These are phyloP conservation scores for Zaprionus obscuricornis DNA, from an alignment of 2,888 invertebrate species.

Conservation along the genomic window DNA sequence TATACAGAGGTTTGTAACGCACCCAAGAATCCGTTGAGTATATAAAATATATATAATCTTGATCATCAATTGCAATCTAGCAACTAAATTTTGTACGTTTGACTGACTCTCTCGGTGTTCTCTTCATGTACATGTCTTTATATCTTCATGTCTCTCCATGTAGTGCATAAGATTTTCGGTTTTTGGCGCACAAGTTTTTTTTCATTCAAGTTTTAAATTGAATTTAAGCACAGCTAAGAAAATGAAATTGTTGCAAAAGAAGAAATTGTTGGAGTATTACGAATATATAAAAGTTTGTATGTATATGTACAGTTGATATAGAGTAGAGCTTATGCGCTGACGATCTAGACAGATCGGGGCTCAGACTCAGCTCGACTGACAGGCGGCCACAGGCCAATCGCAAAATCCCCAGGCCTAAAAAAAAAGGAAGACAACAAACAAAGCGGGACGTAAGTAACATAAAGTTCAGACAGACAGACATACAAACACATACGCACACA, in stretches of 20 bases:
- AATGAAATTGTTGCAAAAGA: constrained; percentile 7
- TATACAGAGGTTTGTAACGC: no score
- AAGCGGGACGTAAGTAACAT: constrained; percentile 60
- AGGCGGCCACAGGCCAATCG: constrained; percentile 61
- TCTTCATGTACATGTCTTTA: no score
- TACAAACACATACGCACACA: constrained; percentile 19
- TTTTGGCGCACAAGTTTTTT: constrained; percentile 34
- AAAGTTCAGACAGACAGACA: constrained; percentile 46
- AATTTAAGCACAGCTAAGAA: constrained; percentile 60
- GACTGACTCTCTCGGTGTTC: no score
- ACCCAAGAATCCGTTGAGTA: no score
- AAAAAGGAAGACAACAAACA: constrained; percentile 23
- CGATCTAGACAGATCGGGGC: constrained; percentile 70
- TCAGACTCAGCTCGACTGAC: constrained; percentile 58
- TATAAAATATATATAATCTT: no score
- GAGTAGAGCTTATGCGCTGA: constrained; percentile 24
- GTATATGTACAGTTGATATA: neutral
- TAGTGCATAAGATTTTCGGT: constrained; percentile 5
- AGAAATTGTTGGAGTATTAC: neutral
- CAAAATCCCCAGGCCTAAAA: constrained; percentile 68
- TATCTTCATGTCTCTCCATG: no score
- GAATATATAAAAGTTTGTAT: neutral
- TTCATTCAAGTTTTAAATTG: constrained; percentile 52
- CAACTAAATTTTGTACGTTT: no score
- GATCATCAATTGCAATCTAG: no score